These are phyloP conservation scores for Buceros bicornis DNA, from an alignment of 2,797 vertebrate genomes.

Conservation along the genomic window DNA sequence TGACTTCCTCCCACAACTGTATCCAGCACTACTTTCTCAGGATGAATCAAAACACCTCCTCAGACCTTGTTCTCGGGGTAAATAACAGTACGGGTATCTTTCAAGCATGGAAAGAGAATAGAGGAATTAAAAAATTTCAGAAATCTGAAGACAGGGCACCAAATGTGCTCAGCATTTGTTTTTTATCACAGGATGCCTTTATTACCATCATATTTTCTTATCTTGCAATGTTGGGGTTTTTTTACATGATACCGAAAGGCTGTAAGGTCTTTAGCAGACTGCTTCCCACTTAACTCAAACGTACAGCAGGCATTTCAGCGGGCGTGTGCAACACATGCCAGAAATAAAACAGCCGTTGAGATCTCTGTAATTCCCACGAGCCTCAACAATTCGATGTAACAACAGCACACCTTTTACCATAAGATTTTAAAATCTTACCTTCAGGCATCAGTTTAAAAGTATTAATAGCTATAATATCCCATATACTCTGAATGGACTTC, in stretches of 20 bases:
- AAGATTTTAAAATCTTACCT: background rate
- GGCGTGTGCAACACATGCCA: background rate
- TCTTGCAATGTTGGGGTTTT: background rate
- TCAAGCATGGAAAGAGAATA: background rate
- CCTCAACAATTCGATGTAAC: background rate
- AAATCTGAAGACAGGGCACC: background rate
- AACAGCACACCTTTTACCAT: background rate
- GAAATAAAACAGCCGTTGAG: background rate
- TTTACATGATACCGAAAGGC: background rate
- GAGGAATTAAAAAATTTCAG: background rate
- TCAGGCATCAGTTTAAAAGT: background rate
- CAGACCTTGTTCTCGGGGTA: background rate
- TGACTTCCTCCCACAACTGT: background rate
- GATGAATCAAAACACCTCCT: background rate
- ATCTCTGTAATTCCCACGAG: background rate
- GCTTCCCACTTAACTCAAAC: background rate
- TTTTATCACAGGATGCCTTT: background rate
- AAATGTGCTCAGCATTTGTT: background rate
- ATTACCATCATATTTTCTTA: background rate
- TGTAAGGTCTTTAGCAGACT: background rate
- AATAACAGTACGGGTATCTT: background rate
- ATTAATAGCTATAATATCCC: background rate
- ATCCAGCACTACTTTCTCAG: background rate
- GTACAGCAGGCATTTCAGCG: background rate
- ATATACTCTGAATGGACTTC: background rate